Base-by-base conservation (phyloP, 1,140 invertebrate genomes). In the Thalassaphorura encarpata region DNA sequence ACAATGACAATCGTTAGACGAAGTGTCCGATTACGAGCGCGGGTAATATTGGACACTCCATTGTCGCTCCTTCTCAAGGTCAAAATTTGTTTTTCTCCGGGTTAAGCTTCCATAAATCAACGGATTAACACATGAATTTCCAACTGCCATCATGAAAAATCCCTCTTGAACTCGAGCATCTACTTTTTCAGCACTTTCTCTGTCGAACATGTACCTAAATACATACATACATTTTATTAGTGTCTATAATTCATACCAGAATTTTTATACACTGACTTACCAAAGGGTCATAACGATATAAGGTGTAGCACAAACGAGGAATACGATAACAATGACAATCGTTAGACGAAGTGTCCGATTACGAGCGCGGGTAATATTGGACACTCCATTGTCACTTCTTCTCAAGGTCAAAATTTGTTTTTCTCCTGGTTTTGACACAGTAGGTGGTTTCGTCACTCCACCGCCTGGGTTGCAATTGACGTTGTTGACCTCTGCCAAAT, bases 1-100 rank as follows among this genome's bases (percentile, higher is more conserved):
- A 88, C 84, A 29, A 91, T 88, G 15, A 83, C 82, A 23, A 89
- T 75, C 0, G 87, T 89, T 85, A 89, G 87, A 47, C 80, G 76
- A 1, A 91, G 71, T 0, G 87, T 89, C 59, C 83, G 72, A 28
- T 78, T 75, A 40, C 83, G 70, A 0, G 84, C 83, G 51, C 81
- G 72, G 52, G 83, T 80, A 31, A 87, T 80, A 52, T 5, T 51
- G 15, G 79, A 81, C 8, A 13, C 45, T n/a, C 77, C 77, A 53
- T 82, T 79, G 54, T 83, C 81, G 0, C 82, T 84, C 46, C 82
- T 69, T 31, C 83, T 67, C 28, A 87, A 23, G 3, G 13, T 51
- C 29, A 51, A 4, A 19, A 36, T 23, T 19, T 21, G 48, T 27
- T 51, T 36, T 36, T 36, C n/a, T 11, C 33, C n/a, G 33, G 33